phyloP scores from a whole-genome alignment of 2,888 invertebrate species.

The Pemphredon lugubris region DNA sequence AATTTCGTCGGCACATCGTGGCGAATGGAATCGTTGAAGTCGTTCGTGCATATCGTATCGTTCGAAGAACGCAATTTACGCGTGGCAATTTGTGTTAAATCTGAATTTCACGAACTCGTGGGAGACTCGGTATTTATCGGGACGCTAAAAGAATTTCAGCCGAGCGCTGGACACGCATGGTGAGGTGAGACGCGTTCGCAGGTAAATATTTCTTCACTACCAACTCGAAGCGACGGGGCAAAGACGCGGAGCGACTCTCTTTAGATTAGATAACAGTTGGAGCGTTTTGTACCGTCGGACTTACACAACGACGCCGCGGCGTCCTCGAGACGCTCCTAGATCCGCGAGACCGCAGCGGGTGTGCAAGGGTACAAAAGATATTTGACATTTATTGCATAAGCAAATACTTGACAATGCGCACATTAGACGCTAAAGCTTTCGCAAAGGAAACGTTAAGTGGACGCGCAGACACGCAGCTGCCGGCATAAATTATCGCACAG shows the following conservation, averaged over 20 bases:
- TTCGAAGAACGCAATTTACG: too few relatives aligned
- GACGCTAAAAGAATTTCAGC: slow-evolving; percentile 8
- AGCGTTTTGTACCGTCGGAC: slow-evolving; percentile 44
- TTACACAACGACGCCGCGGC: slow-evolving; percentile 48
- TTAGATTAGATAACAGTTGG: slow-evolving; percentile 64
- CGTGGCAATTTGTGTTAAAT: too few relatives aligned
- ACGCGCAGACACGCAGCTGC: slow-evolving; percentile 4
- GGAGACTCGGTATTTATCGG: too few relatives aligned
- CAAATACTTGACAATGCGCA: slow-evolving; percentile 29
- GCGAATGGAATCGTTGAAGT: slow-evolving; percentile 22
- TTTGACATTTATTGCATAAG: slow-evolving; percentile 53
- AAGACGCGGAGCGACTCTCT: slow-evolving; percentile 40
- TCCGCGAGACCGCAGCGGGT: slow-evolving; percentile 8
- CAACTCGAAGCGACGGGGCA: slow-evolving; percentile 34
- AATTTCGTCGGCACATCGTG: slow-evolving; percentile 4
- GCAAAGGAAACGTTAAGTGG: slow-evolving; percentile 15
- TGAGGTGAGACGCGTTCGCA: slow-evolving; percentile 49
- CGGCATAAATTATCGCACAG: slow-evolving; percentile 30
- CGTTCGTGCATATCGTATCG: slow-evolving; percentile 10
- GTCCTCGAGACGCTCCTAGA: slow-evolving; percentile 36
- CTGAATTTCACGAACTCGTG: too few relatives aligned
- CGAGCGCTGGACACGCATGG: slow-evolving; percentile 34
- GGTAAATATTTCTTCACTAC: slow-evolving; percentile 60
- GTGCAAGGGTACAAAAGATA: slow-evolving; percentile 34
- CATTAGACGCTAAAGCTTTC: slow-evolving; percentile 29